Evolutionary conservation across 2,113 vertebrate genomes (phyloP).

Genomic region (Clarias batrachus): DNA sequence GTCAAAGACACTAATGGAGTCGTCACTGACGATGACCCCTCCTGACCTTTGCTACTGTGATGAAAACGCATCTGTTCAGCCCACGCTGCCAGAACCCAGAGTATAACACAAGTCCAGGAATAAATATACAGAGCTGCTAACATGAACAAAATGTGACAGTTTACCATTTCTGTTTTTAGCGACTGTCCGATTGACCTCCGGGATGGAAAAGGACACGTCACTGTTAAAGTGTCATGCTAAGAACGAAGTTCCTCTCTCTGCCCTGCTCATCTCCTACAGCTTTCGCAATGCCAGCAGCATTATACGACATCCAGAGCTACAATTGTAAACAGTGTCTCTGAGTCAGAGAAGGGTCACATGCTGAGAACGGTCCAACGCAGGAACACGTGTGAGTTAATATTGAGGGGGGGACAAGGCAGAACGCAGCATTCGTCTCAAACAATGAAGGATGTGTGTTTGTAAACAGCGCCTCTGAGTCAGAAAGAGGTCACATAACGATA

Average conservation of each 20-base stretch:
- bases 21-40: conserved; percentile 26
- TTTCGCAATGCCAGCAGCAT: not conserved
- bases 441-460: conserved; percentile 21
- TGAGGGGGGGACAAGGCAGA: not conserved
- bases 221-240: not conserved
- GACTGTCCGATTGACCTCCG: not conserved
- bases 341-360: conserved; percentile 21
- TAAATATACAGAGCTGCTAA: conserved; percentile 16
- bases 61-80: conserved; percentile 9
- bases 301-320: not conserved
- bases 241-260: not conserved
- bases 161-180: conserved; percentile 6
- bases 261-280: not conserved
- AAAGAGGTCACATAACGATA: conserved; percentile 21
- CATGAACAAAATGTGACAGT: conserved; percentile 6
- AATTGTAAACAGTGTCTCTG: conserved; percentile 28
- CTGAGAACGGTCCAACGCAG: not conserved
- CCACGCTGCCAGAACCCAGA: not conserved
- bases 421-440: conserved; percentile 1
- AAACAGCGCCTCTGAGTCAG: conserved; percentile 29
- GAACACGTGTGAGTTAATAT: conserved; percentile 22
- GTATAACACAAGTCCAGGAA: conserved; percentile 22
- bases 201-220: not conserved
- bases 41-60: conserved; percentile 23
- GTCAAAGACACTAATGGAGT: conserved; percentile 8